Evolutionary conservation across 2,797 vertebrate species (phyloP), one percentile per base, ranked within the genome.

Genomic region (Chloroceryle amazona): DNA sequence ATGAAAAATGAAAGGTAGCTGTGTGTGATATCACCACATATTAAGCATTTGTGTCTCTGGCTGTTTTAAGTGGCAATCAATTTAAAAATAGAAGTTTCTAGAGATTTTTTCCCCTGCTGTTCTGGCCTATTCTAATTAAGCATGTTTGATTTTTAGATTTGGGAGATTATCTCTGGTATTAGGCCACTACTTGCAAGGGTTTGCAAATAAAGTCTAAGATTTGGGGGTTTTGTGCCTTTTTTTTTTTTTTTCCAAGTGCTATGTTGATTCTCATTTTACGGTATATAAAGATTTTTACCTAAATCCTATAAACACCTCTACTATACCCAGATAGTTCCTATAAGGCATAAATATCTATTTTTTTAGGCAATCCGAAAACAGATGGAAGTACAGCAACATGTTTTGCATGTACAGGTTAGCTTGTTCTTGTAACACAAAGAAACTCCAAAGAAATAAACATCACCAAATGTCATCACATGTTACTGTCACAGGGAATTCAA

Each of bases 161-260:
- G 62, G 22, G 70, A 92, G 62, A 93, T 96, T 90, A 93, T 86
- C 72, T 72, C 49, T 91, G 47, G 62, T 91, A 95, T 92, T 91
- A 94, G 35, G 42, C 2, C 25, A 31, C 62, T 86, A 62, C 12
- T 74, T 88, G 68, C 28, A 88, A 67, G 17, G 29, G n/a, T 63
- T 86, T 87, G 15, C 39, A 94, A 91, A 75, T 83, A 75, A 88
- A 58, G 28, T 39, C 39, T 72, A 68, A 65, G 49, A 26, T 26
- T 29, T 52, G 44, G 23, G n/a, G 15, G 4, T 6, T 11, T 26
- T 26, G 19, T 33, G 14, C 39, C 25, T 49, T 35, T 10, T 21
- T 31, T 9, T n/a, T n/a, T 10, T 49, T 39, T 42, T 39, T 91
- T 80, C 49, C 9, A 47, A 47, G 35, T 61, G 23, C 1, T 52